These are phyloP conservation scores for Calameuta pallipes DNA, from an alignment of 2,888 invertebrate genomes.

Conservation along the genomic window DNA sequence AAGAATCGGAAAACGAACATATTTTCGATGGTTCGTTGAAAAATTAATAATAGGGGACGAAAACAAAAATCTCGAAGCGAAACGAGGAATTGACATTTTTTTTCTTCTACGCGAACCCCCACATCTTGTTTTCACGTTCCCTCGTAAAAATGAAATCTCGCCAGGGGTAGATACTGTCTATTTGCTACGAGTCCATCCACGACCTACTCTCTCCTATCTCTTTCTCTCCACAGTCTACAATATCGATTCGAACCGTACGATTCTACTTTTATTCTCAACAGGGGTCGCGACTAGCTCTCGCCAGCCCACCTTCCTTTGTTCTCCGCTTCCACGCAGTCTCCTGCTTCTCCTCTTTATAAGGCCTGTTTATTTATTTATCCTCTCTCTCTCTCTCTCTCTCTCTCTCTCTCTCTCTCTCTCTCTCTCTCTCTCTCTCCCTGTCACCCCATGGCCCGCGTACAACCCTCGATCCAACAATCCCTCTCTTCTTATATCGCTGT, in stretches of 20 bases:
- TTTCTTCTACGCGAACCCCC: background rate
- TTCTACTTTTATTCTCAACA: slow-evolving; percentile 28
- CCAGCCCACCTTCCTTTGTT: slow-evolving; percentile 11
- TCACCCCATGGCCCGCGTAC: slow-evolving; percentile 7
- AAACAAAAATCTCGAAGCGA: background rate
- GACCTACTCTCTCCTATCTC: background rate
- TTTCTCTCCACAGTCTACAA: slow-evolving; percentile 7
- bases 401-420: slow-evolving; percentile 16
- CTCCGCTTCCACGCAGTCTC: slow-evolving; percentile 31
- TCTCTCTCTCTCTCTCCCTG: slow-evolving; percentile 13
- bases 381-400: slow-evolving; percentile 24
- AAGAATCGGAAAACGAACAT: background rate
- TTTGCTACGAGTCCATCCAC: background rate
- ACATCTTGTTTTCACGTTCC: background rate
- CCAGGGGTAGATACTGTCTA: background rate
- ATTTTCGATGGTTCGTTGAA: background rate
- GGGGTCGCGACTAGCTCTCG: slow-evolving; percentile 13
- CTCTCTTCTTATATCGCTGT: background rate
- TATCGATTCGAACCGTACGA: slow-evolving; percentile 23
- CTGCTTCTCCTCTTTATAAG: slow-evolving; percentile 35
- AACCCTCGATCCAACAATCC: slow-evolving; percentile 3
- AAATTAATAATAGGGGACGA: background rate
- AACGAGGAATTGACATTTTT: background rate
- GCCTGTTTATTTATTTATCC: slow-evolving; percentile 45
- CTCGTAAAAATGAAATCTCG: background rate